Evolutionary conservation across 2,888 invertebrate genomes (phyloP), one percentile per base, ranked within the genome.

Genomic region (Amphipoea oculea): DNA sequence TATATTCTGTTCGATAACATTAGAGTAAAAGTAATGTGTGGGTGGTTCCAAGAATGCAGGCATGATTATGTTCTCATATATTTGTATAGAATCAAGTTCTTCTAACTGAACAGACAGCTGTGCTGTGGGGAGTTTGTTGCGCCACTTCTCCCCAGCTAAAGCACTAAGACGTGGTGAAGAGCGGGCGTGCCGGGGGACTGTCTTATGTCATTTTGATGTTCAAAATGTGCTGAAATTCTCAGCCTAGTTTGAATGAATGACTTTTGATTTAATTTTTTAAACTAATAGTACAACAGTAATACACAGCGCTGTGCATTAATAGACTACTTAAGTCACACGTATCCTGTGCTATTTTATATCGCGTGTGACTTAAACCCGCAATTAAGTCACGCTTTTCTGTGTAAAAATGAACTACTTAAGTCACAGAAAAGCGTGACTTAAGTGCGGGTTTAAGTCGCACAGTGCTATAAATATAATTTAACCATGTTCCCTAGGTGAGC

Each of bases 401-500:
- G 23, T 57, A 57, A 57, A 57, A 57, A 11, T 57, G 4, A 9
- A n/a, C 11, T 4, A 23, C 0, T 60, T 60, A 60, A n/a, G 57
- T n/a, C n/a, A 60, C 57, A n/a, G n/a, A 60, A 11, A 4, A 57
- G n/a, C 3, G 57, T 60, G n/a, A 11, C n/a, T n/a, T 57, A 23
- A 60, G 4, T 57, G 23, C 23, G 57, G 23, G 23, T n/a, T 57
- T 57, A 23, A 3, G 11, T 60, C 57, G 23, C 57, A n/a, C 57
- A 57, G n/a, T 57, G 57, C 4, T 11, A 60, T 20, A 67, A 6
- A 51, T 7, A 23, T 20, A 51, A 14, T 9, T 4, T 23, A 0
- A 14, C 4, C 36, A 70, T 23, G 29, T 36, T 2, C 60, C 3
- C 2, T 95, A 98, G 99, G 99, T 0, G 99, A 99, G 93, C 98